A percentile compares a stretch with the other conserved stretches of the same genome.
phyloP scores from a whole-genome alignment of 2,888 invertebrate genomes.

The Eupelmus urozonus region DNA sequence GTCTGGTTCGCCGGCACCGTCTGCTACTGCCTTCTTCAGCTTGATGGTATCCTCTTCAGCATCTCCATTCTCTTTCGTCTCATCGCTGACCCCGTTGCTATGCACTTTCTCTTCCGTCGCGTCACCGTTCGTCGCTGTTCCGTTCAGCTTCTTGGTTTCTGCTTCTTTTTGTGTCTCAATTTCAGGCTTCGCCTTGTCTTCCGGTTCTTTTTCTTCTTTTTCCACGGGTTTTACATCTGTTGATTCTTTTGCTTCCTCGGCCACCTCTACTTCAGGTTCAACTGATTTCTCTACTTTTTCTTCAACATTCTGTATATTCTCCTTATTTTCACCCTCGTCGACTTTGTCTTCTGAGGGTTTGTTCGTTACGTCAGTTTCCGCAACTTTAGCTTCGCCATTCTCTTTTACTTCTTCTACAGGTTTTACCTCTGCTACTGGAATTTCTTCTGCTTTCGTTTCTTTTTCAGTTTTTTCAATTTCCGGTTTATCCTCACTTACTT shows the following conservation, averaged over 20 bases:
- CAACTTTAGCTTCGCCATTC: constrained; percentile 22
- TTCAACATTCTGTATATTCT: constrained; percentile 31
- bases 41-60: constrained; percentile 70
- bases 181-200: constrained; percentile 44
- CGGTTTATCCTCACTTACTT: constrained; percentile 37
- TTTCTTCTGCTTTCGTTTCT: constrained; percentile 57
- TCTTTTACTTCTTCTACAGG: constrained; percentile 54
- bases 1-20: constrained; percentile 73
- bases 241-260: constrained; percentile 58
- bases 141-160: constrained; percentile 65
- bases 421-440: constrained; percentile 41
- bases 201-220: constrained; percentile 39
- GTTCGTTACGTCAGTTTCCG: constrained; percentile 36
- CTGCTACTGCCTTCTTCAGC: constrained; percentile 74
- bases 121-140: constrained; percentile 63
- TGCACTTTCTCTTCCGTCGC: constrained; percentile 68
- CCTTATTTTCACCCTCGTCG: constrained; percentile 54
- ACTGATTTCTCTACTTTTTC: constrained; percentile 49
- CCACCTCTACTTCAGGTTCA: constrained; percentile 34
- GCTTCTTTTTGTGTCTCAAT: constrained; percentile 31
- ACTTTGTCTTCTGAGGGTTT: constrained; percentile 45
- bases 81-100: constrained; percentile 72
- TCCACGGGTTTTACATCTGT: constrained; percentile 56
- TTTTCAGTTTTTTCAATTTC: constrained; percentile 61
- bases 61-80: constrained; percentile 70